Evolutionary conservation across 2,888 invertebrate genomes (phyloP).

Genomic region (Tribolium freemani): DNA sequence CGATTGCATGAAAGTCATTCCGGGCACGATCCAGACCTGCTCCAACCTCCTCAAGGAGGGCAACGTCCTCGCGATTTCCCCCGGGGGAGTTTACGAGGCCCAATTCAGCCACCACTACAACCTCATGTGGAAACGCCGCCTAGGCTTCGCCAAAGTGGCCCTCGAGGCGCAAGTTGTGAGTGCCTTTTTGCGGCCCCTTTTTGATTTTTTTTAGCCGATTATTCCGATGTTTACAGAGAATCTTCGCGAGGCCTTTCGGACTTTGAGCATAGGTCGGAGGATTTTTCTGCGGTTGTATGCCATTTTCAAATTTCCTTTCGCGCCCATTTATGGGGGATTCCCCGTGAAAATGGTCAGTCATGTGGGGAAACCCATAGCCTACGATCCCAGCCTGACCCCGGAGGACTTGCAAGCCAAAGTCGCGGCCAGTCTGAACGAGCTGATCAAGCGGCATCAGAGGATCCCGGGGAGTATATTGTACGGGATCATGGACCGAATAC

Average conservation of each 20-base stretch:
- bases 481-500: constrained; percentile 78
- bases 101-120: constrained; percentile 93
- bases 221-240: constrained; percentile 98
- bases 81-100: constrained; percentile 96
- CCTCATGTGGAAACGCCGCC: constrained; percentile 92
- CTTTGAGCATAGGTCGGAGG: constrained; percentile 81
- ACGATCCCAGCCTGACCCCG: constrained; percentile 81
- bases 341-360: constrained; percentile 95
- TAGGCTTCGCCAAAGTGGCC: constrained; percentile 97
- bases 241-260: constrained; percentile 94
- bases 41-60: constrained; percentile 89
- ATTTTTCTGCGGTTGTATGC: constrained; percentile 88
- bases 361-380: constrained; percentile 86
- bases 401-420: constrained; percentile 88
- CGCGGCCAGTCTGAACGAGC: constrained; percentile 79
- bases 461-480: constrained; percentile 89
- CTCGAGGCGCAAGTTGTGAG: constrained; percentile 92
- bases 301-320: constrained; percentile 87
- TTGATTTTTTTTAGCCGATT: constrained; percentile 77
- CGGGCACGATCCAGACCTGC: constrained; percentile 94
- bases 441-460: constrained; percentile 86
- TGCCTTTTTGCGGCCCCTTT: constrained; percentile 42
- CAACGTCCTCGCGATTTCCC: constrained; percentile 93
- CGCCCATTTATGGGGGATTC: constrained; percentile 97
- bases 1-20: constrained; percentile 91